These are phyloP conservation scores for Hololepta plana DNA, from an alignment of 2,888 invertebrate species.

Conservation along the genomic window DNA sequence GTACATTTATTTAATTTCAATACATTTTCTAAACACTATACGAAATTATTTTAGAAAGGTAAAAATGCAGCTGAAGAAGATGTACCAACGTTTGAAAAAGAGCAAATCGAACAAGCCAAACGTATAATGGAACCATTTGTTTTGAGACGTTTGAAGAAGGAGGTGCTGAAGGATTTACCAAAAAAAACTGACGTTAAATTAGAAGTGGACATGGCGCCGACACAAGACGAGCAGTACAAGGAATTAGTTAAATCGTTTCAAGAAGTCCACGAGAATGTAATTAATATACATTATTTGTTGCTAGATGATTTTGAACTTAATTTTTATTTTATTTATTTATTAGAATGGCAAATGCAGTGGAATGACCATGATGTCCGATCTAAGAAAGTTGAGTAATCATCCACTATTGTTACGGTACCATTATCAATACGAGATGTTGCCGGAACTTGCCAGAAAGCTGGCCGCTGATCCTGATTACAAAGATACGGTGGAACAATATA, in stretches of 20 bases:
- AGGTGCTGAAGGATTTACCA: slow-evolving; percentile 75
- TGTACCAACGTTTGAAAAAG: slow-evolving; percentile 66
- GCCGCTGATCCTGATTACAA: slow-evolving; percentile 50
- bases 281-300: slow-evolving; percentile 4
- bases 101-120: slow-evolving; percentile 84
- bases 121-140: slow-evolving; percentile 93
- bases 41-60: slow-evolving; percentile 28
- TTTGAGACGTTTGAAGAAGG: slow-evolving; percentile 67
- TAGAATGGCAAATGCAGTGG: slow-evolving; percentile 42
- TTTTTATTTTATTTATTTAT: slow-evolving; percentile 2
- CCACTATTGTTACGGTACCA: slow-evolving; percentile 65
- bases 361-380: slow-evolving; percentile 77
- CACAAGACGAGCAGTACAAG: slow-evolving; percentile 60
- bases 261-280: slow-evolving; percentile 38
- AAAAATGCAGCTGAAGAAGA: slow-evolving; percentile 33
- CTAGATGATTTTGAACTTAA: slow-evolving; percentile 1
- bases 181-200: slow-evolving; percentile 57
- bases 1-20: background rate
- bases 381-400: slow-evolving; percentile 88
- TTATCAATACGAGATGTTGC: slow-evolving; percentile 43
- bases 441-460: slow-evolving; percentile 50
- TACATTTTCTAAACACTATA: slow-evolving; percentile 1
- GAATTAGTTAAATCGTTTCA: slow-evolving; percentile 50
- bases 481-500: slow-evolving; percentile 57
- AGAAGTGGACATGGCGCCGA: slow-evolving; percentile 45